Evolutionary conservation across 2,888 invertebrate genomes (phyloP).

Genomic region (Cylindroiulus punctatus): DNA sequence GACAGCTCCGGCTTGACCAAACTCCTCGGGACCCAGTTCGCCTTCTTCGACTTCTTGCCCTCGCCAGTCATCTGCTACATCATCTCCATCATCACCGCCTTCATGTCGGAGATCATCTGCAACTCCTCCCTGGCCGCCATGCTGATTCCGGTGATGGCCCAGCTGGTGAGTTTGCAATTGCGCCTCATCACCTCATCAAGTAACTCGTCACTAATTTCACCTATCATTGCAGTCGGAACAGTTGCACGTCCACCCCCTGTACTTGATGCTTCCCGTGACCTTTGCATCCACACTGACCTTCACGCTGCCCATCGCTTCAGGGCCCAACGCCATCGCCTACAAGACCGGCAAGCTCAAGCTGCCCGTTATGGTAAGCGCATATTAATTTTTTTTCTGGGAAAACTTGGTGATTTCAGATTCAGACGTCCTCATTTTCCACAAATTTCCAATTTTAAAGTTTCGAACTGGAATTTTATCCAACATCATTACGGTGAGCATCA

Average conservation of each 20-base stretch:
- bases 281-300: conserved; percentile 88
- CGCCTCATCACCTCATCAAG: neutral
- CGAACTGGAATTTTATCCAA: conserved; percentile 36
- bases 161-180: conserved; percentile 67
- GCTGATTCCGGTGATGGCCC: conserved; percentile 84
- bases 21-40: conserved; percentile 78
- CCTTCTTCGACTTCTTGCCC: conserved; percentile 74
- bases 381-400: neutral
- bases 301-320: conserved; percentile 93
- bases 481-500: conserved; percentile 5
- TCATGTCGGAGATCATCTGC: conserved; percentile 87
- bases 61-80: conserved; percentile 76
- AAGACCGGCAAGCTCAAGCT: conserved; percentile 72
- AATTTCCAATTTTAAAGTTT: neutral
- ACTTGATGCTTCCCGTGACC: conserved; percentile 88
- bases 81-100: conserved; percentile 80
- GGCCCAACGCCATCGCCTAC: conserved; percentile 92
- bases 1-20: conserved; percentile 76
- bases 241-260: conserved; percentile 82
- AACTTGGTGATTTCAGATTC: neutral
- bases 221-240: conserved; percentile 72
- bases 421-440: neutral
- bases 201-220: neutral
- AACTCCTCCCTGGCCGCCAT: conserved; percentile 92
- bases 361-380: conserved; percentile 6